Base-by-base conservation (phyloP, 2,888 invertebrate genomes). In the Esperia sulphurella region DNA sequence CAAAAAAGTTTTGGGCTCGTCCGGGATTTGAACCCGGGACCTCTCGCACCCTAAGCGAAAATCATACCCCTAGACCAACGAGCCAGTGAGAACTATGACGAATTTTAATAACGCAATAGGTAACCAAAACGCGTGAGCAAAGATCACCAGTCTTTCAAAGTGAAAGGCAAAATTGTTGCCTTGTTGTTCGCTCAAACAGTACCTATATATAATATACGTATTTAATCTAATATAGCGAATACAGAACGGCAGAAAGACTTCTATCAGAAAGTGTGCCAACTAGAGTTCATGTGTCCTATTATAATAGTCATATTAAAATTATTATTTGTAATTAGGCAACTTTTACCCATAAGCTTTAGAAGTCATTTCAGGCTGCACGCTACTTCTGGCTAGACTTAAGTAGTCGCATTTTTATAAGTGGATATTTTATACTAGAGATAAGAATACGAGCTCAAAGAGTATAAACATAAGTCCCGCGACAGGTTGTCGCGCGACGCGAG, bases 1-100 rank as follows among this genome's bases (percentile, higher is more conserved):
- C 12, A 37, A 48, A 53, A 55, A 64, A 63, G 30, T n/a, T 13
- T 70, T 66, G 87, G 86, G 85, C 88, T 86, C 86, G 85, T 87
- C 87, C 86, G 88, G 87, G 86, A 88, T 86, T 87, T 88, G 86
- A 88, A 89, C 87, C 87, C 87, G 87, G 86, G 84, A 87, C 88
- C 87, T 87, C 86, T 88, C 87, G 86, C 87, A 90, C 86, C 87
- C 87, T 79, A 88, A 88, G 86, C 87, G 87, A 86, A 82, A 89
- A 88, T 88, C 86, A 87, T 88, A 87, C 84, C 85, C 83, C 85
- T 87, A 85, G 84, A 87, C 82, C 78, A 84, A 84, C 80, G 82
- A 82, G 79, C 80, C 81, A 50, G 1, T 68, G 50, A 8, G 2
- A 7, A 12, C 0, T 0, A 5, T 0, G 5, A 8, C 31, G 13